phyloP scores from a whole-genome alignment of 1,140 invertebrate species.

The Leptinotarsa texana region DNA sequence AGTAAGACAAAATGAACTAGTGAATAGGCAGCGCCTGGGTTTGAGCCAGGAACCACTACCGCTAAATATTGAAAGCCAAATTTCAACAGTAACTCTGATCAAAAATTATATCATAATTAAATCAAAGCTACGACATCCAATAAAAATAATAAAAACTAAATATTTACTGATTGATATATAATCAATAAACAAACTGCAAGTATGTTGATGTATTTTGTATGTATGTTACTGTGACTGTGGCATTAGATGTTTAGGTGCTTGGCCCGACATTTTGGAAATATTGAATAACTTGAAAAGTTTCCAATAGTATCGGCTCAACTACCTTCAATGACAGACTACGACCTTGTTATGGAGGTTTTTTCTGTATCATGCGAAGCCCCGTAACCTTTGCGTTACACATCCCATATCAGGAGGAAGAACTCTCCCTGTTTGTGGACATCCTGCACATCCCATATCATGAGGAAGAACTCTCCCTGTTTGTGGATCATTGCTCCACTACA shows the following conservation, averaged over 20 bases:
- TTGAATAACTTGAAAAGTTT: background rate
- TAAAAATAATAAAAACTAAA: conserved; percentile 50
- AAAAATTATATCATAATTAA: conserved; percentile 50
- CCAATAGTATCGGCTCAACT: conserved; percentile 7
- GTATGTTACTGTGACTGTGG: conserved; percentile 54
- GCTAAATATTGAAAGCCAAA: conserved; percentile 44
- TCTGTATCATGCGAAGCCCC: too few species aligned
- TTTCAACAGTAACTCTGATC: conserved; percentile 52
- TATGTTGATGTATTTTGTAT: conserved; percentile 54
- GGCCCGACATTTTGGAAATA: background rate
- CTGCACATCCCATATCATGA: too few species aligned
- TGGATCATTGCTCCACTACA: too few species aligned
- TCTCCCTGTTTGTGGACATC: too few species aligned
- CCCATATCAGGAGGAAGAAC: too few species aligned
- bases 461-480: too few species aligned
- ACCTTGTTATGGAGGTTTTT: too few species aligned
- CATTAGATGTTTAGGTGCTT: conserved; percentile 25
- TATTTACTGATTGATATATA: conserved; percentile 48
- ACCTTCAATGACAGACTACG: conserved; percentile 7
- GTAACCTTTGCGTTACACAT: too few species aligned
- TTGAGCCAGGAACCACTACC: conserved; percentile 19
- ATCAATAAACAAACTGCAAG: conserved; percentile 49
- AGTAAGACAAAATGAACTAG: conserved; percentile 51
- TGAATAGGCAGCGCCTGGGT: conserved; percentile 31
- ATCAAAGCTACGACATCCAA: conserved; percentile 52